Evolutionary conservation across 2,888 invertebrate species (phyloP).

Genomic region (Serripes groenlandicus): DNA sequence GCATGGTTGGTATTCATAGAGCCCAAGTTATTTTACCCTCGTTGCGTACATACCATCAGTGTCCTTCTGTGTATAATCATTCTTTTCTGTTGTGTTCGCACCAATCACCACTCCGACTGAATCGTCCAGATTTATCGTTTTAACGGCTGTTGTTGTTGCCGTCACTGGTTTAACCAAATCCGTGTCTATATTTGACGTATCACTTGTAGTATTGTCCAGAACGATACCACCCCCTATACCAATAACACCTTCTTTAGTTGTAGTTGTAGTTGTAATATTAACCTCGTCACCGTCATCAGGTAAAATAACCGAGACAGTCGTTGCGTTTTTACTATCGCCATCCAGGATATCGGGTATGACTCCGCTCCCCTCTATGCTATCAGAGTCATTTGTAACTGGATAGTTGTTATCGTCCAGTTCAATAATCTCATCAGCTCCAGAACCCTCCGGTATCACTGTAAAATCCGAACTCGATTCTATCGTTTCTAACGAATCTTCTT

Average conservation of each 20-base stretch:
- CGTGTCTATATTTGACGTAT: background rate
- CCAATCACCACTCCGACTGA: constrained; percentile 1
- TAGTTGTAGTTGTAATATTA: background rate
- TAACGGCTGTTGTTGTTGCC: background rate
- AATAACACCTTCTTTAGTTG: constrained; percentile 12
- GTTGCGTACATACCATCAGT: constrained; percentile 14
- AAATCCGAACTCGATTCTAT: background rate
- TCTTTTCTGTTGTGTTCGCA: background rate
- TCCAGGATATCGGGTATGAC: background rate
- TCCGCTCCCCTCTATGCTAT: constrained; percentile 19
- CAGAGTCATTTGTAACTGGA: constrained; percentile 6
- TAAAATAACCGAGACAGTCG: constrained; percentile 1
- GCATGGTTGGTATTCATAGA: too few relatives aligned
- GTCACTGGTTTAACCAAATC: background rate
- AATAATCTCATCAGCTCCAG: background rate
- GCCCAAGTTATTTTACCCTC: too few relatives aligned
- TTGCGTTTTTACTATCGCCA: background rate
- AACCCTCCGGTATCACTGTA: constrained; percentile 11
- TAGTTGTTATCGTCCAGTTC: background rate
- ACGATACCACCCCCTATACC: constrained; percentile 17
- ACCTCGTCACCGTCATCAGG: constrained; percentile 13
- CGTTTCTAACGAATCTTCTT: background rate
- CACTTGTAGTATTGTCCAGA: background rate
- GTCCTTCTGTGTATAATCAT: constrained; percentile 1
- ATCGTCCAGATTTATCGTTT: background rate